These are phyloP conservation scores for Drosophila kanekoi DNA, from an alignment of 2,888 invertebrate genomes.

Conservation along the genomic window DNA sequence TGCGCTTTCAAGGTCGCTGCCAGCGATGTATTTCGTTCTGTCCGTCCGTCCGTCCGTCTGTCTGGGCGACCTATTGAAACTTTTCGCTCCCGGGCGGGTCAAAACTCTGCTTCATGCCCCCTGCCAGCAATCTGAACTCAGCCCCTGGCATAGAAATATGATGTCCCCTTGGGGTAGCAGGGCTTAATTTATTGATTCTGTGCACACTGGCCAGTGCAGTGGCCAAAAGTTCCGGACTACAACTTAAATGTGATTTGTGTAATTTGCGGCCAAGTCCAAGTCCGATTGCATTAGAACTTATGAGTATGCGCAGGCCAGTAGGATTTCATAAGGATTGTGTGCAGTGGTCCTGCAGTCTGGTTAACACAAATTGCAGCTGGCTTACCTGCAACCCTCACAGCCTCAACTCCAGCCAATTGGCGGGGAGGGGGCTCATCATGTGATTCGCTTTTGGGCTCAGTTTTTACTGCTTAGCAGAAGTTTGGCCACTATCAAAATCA, in stretches of 20 bases:
- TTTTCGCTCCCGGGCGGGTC: too few species aligned
- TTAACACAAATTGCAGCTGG: conserved; percentile 19
- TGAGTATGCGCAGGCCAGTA: not conserved
- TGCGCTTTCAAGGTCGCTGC: conserved; percentile 53
- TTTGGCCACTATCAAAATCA: conserved; percentile 63
- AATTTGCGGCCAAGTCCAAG: conserved; percentile 29
- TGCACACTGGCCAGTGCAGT: conserved; percentile 14
- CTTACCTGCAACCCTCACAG: conserved; percentile 16
- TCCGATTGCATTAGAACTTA: conserved; percentile 32
- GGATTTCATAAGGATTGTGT: conserved; percentile 2
- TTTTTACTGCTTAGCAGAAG: conserved; percentile 52
- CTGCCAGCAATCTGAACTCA: too few species aligned
- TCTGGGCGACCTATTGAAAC: not conserved
- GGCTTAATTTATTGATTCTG: conserved; percentile 56
- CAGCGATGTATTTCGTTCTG: not conserved
- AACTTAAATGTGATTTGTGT: conserved; percentile 57
- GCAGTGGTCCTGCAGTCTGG: conserved; percentile 5
- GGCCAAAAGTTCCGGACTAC: conserved; percentile 30
- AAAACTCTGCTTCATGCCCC: too few species aligned
- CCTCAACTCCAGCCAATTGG: not conserved
- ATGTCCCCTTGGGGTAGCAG: too few species aligned
- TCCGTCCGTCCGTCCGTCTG: not conserved
- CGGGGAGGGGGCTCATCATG: not conserved
- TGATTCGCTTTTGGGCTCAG: conserved; percentile 11
- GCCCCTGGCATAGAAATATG: too few species aligned